Evolutionary conservation across 2,888 invertebrate species (phyloP).

Genomic region (Sthenelais limicola): DNA sequence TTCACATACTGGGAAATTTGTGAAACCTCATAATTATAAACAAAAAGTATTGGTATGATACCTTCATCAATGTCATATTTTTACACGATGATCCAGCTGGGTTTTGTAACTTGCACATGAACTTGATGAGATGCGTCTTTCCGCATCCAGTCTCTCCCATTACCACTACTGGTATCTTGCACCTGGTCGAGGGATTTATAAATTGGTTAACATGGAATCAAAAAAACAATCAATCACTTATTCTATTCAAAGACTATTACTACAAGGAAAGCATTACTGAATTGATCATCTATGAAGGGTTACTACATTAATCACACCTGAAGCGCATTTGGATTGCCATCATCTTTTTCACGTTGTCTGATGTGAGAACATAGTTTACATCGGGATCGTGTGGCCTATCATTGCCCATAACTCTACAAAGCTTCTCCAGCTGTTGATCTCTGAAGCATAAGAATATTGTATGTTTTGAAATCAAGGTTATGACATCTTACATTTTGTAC

Average conservation of each 20-base stretch:
- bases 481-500: too few species aligned
- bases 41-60: too few species aligned
- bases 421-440: constrained; percentile 55
- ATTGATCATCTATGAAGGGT: too few species aligned
- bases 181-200: constrained; percentile 50
- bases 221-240: background rate
- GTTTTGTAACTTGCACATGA: constrained; percentile 64
- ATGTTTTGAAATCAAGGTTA: too few species aligned
- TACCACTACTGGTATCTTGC: constrained; percentile 69
- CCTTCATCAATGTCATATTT: constrained; percentile 57
- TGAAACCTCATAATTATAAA: too few species aligned
- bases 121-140: constrained; percentile 67
- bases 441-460: constrained; percentile 36
- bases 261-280: too few species aligned
- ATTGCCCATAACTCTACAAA: constrained; percentile 63
- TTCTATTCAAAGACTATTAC: too few species aligned
- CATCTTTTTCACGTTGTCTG: constrained; percentile 70
- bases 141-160: constrained; percentile 72
- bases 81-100: constrained; percentile 57
- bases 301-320: constrained; percentile 59
- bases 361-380: constrained; percentile 65
- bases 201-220: background rate
- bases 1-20: too few species aligned
- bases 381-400: constrained; percentile 61
- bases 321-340: constrained; percentile 70